These are phyloP conservation scores for Sebastes steindachneri DNA, from an alignment of 2,797 vertebrate genomes.

Conservation along the genomic window DNA sequence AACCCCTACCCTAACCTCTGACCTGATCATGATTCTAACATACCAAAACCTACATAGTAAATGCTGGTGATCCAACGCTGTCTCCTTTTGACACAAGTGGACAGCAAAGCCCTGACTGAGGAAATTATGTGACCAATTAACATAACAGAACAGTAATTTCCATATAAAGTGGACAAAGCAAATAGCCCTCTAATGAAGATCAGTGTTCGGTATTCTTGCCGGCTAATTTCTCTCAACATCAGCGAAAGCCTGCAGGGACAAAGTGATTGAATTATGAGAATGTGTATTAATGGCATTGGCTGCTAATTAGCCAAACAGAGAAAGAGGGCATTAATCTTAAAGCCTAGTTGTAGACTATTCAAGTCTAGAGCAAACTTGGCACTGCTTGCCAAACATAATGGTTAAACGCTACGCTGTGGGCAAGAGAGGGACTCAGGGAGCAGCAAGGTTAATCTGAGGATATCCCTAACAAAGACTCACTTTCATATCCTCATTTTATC, in stretches of 20 bases:
- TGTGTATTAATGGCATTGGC: constrained; percentile 59
- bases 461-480: background rate
- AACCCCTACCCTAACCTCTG: background rate
- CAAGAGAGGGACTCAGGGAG: background rate
- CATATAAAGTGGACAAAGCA: constrained; percentile 64
- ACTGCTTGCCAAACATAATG: constrained; percentile 11
- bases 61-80: background rate
- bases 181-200: constrained; percentile 60
- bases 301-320: constrained; percentile 70
- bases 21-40: background rate
- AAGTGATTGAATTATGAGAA: constrained; percentile 68
- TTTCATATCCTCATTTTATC: constrained; percentile 8
- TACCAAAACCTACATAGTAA: background rate
- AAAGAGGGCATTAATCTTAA: constrained; percentile 62
- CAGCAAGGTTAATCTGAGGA: constrained; percentile 45
- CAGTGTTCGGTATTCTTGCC: constrained; percentile 33
- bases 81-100: constrained; percentile 3
- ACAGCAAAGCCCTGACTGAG: background rate
- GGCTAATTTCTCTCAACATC: constrained; percentile 63
- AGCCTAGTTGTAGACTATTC: constrained; percentile 38
- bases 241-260: constrained; percentile 71
- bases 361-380: constrained; percentile 41
- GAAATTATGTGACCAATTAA: constrained; percentile 32
- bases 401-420: constrained; percentile 7
- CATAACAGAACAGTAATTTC: constrained; percentile 48